Base-by-base conservation (phyloP, 2,888 invertebrate species). In the Thecocarcelia acutangulata region DNA sequence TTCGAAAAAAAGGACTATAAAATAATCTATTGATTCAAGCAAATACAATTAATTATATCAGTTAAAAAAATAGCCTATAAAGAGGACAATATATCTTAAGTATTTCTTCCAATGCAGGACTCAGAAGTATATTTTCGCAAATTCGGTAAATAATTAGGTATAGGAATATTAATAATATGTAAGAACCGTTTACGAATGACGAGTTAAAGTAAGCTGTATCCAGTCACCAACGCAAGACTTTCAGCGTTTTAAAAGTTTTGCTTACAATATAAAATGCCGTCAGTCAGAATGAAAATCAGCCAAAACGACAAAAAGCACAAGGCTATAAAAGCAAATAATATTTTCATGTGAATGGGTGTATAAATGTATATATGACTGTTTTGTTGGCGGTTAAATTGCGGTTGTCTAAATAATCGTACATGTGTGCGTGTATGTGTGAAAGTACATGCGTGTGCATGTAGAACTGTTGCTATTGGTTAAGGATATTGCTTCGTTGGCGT, bases 161-260 rank as follows among this genome's bases (percentile, higher is more conserved):
- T 48, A 64, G 40, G 33, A 6, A 1, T 33, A 59, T 59, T 58
- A 80, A 79, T 73, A 76, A 64, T 74, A 69, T 63, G 69, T 59
- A 73, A 61, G 66, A 83, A 83, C 76, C 83, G 84, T 83, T 83
- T 83, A 54, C 81, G 83, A 81, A 82, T 81, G 80, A 82, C 83
- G 77, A 75, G 81, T 52, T 33, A 66, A 61, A 80, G 72, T 77
- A 84, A 81, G 52, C 61, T 50, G 61, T 78, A 78, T 75, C 66
- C 75, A 73, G 69, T 74, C 74, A 73, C 70, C 66, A 78, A 76
- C 78, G 79, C 78, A 76, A 68, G 58, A 70, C 69, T 78, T 83
- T 61, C 72, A 61, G 80, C 72, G 54, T 58, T 70, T 75, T 56
- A 33, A 28, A 70, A 72, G 66, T 70, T 66, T 79, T 48, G 48